Evolutionary conservation across 2,888 invertebrate species (phyloP), one percentile per base, ranked within the genome.

Genomic region (Polydesmus complanatus): DNA sequence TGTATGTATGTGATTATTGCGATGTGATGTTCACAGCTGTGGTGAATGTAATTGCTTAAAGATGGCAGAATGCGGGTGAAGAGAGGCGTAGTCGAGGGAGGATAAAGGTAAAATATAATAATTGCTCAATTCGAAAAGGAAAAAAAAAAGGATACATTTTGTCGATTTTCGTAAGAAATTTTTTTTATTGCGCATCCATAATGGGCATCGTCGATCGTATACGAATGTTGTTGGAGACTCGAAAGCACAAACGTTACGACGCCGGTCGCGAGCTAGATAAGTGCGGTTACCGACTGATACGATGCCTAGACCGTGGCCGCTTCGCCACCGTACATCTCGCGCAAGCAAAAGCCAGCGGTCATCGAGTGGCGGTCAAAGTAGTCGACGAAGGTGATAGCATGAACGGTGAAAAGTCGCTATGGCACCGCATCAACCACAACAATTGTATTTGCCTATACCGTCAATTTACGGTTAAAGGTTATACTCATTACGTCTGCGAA

Each of bases 201-300:
- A 58, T 58, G 58, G 58, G 58, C 8, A 58, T 58, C 26, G 5
- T 58, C 19, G 58, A 58, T 14, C 58, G 58, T 2, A 52, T 58
- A n/a, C 58, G 58, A 19, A 26, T 58, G n/a, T 26, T 58, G 52
- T 52, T 58, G 51, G 58, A 58, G 23, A 60, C 54, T 14, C 54
- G 60, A 2, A 55, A 55, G 21, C 60, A 60, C 49, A 60, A 60
- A 53, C n/a, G 27, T 18, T 60, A 57, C 60, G 60, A 60, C 23
- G 54, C 55, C 22, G 47, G 21, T 14, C 56, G 25, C 19, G 60
- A 55, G 26, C 22, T 60, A 2, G 60, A 60, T 8, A 25, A 52
- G 11, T 37, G 26, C 37, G 60, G 60, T 27, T 60, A 55, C 23
- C 37, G 55, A 2, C 55, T 60, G 5, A 14, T 54, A 11, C 14